These are phyloP conservation scores for Formicarius rufipectus DNA, from an alignment of 2,113 vertebrate species.

Conservation along the genomic window DNA sequence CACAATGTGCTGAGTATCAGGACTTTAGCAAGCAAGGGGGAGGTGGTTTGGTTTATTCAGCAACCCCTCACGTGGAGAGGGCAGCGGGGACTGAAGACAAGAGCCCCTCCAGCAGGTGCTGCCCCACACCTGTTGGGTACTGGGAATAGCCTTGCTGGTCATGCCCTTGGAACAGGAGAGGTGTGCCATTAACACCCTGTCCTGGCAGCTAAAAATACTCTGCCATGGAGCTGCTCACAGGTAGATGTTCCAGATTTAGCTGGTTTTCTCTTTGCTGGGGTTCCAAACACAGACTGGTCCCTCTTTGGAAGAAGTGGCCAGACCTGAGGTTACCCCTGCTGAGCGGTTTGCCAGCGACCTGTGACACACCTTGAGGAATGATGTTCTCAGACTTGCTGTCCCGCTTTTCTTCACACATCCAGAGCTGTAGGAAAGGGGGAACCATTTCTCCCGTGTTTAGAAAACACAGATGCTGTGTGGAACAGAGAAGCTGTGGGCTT, in stretches of 20 bases:
- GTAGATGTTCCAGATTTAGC: conserved; percentile 28
- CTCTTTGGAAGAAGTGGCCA: neutral
- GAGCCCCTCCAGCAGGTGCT: neutral
- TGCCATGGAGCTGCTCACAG: neutral
- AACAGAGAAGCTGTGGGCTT: neutral
- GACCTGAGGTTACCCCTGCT: neutral
- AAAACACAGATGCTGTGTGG: neutral
- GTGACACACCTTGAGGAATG: neutral
- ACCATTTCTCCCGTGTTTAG: neutral
- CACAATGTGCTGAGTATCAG: neutral
- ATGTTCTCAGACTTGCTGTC: neutral
- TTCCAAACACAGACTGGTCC: neutral
- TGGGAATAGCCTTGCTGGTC: conserved; percentile 2
- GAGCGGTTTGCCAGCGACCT: neutral
- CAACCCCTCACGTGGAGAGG: neutral
- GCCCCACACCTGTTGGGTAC: conserved; percentile 9
- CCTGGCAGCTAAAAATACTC: neutral
- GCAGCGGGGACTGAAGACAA: neutral
- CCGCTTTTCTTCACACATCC: neutral
- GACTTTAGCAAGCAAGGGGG: neutral
- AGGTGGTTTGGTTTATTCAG: neutral
- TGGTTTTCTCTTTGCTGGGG: neutral
- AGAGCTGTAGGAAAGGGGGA: neutral
- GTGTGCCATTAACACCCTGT: neutral
- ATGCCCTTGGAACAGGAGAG: conserved; percentile 27